Evolutionary conservation across 2,113 vertebrate genomes (phyloP).

Genomic region (Notarius quadriscutis): DNA sequence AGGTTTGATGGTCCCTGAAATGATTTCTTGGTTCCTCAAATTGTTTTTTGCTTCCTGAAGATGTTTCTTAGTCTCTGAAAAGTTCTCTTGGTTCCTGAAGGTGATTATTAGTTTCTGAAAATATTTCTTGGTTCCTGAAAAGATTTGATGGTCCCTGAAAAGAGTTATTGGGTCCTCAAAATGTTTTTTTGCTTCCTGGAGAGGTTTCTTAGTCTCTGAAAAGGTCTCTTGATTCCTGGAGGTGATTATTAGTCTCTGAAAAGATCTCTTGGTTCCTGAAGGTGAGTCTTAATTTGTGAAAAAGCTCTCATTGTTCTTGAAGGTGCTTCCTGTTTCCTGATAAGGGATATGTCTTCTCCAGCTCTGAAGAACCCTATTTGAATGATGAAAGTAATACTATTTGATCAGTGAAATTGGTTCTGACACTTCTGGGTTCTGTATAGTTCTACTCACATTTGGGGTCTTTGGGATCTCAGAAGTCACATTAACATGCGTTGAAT

Average conservation of each 20-base stretch:
- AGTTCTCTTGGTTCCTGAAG: background rate
- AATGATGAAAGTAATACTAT: background rate
- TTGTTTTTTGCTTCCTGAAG: background rate
- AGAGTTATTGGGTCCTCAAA: background rate
- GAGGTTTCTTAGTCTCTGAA: background rate
- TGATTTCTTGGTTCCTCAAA: background rate
- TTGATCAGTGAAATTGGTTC: background rate
- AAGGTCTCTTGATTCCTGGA: background rate
- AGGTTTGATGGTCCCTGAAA: background rate
- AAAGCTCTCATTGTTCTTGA: background rate
- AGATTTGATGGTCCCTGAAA: background rate
- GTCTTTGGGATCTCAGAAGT: background rate
- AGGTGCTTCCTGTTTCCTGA: background rate
- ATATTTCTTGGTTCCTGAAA: background rate
- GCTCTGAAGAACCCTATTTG: background rate
- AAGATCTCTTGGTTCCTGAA: background rate
- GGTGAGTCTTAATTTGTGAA: background rate
- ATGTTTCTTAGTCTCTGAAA: background rate
- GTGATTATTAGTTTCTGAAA: background rate
- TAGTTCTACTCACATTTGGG: background rate
- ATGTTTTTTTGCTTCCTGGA: background rate
- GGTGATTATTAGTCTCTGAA: background rate
- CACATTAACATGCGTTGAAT: background rate
- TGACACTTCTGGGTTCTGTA: background rate
- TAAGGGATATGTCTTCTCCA: background rate